Evolutionary conservation across 2,797 vertebrate species (phyloP).

Genomic region (Falco columbarius): DNA sequence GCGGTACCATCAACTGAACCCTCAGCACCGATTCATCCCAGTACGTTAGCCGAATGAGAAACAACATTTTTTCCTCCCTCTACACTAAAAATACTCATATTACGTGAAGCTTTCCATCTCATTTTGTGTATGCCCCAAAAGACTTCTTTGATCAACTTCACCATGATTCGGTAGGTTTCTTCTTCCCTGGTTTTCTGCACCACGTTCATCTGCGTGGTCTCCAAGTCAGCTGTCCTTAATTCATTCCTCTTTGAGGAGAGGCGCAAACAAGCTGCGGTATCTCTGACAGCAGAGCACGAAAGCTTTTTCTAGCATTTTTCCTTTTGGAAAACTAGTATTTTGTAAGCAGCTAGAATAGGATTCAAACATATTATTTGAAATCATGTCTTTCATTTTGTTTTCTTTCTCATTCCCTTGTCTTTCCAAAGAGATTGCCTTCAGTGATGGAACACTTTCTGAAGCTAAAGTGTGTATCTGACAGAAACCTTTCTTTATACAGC

Average conservation of each 20-base stretch:
- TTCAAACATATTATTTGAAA: background rate
- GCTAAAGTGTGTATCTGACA: background rate
- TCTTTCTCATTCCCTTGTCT: background rate
- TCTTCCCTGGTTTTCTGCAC: background rate
- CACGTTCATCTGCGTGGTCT: background rate
- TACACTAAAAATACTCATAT: background rate
- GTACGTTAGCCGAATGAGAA: background rate
- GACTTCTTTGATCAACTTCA: background rate
- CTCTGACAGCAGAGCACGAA: background rate
- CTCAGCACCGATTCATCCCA: background rate
- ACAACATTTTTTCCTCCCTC: background rate
- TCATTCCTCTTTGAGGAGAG: background rate
- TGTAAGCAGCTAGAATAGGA: background rate
- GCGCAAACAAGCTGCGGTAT: background rate
- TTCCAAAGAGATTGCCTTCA: background rate
- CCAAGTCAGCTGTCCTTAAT: background rate
- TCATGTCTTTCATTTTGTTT: background rate
- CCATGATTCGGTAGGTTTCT: background rate
- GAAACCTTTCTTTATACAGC: background rate
- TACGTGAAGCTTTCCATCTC: background rate
- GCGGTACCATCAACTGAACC: background rate
- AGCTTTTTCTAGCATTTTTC: background rate
- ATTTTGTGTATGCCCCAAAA: background rate
- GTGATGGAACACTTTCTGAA: background rate
- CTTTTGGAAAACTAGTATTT: background rate